These are phyloP conservation scores for Spodoptera litura DNA, from an alignment of 1,140 invertebrate genomes.

Conservation along the genomic window DNA sequence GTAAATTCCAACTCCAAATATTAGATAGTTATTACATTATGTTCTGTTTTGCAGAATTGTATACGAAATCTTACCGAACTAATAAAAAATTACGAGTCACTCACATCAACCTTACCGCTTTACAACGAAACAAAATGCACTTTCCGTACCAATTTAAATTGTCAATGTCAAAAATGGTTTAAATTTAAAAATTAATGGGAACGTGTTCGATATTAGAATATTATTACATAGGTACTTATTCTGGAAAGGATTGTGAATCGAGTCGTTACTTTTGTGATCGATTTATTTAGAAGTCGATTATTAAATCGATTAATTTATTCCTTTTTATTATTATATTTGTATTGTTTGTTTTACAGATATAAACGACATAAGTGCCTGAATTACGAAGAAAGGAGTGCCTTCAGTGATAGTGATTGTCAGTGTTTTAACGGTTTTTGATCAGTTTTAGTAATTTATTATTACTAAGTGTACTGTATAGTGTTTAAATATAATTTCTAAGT, in stretches of 20 bases:
- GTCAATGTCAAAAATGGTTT: not conserved
- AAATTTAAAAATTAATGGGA: not conserved
- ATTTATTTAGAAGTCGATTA: not conserved
- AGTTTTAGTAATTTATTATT: conserved; percentile 43
- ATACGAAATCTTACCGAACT: too few species aligned
- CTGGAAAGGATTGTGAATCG: not conserved
- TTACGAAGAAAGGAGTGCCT: conserved; percentile 72
- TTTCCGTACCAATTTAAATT: too few species aligned
- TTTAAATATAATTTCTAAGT: conserved; percentile 34
- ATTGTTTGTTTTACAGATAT: conserved; percentile 56
- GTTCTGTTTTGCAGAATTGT: too few species aligned
- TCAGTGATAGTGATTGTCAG: conserved; percentile 66
- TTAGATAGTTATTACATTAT: too few species aligned
- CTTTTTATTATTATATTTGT: too few species aligned
- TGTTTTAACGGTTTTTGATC: conserved; percentile 56
- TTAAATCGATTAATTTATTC: not conserved
- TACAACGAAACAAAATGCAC: too few species aligned
- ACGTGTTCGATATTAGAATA: conserved; percentile 3
- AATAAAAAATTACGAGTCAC: too few species aligned
- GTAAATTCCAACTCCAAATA: too few species aligned
- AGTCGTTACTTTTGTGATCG: too few species aligned
- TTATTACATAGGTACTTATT: not conserved
- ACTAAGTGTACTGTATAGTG: conserved; percentile 46
- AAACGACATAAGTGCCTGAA: conserved; percentile 71
- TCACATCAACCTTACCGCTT: too few species aligned